phyloP scores from a whole-genome alignment of 1,140 invertebrate genomes.

The Drosophila punjabiensis region DNA sequence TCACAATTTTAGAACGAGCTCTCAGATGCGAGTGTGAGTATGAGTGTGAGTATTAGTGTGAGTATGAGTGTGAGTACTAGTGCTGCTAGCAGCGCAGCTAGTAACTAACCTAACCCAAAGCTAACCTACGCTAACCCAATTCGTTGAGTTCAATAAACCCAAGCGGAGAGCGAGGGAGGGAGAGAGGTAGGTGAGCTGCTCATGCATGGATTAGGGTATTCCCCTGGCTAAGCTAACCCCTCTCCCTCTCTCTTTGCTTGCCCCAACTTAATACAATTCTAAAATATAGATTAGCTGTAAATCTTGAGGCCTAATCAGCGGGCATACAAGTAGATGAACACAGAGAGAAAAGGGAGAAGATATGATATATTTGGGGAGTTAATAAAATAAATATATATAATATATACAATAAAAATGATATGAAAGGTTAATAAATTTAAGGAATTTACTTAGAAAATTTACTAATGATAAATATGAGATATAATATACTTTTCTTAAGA shows the following conservation, averaged over 20 bases:
- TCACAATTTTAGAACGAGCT: slow-evolving; percentile 66
- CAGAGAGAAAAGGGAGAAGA: neutral
- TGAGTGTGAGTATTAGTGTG: neutral
- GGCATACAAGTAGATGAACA: slow-evolving; percentile 19
- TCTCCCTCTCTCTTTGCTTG: neutral
- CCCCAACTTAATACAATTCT: slow-evolving; percentile 32
- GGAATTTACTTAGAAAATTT: too few species aligned
- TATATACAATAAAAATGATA: too few species aligned
- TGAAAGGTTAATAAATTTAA: too few species aligned
- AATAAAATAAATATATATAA: too few species aligned
- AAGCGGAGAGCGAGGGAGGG: slow-evolving; percentile 1
- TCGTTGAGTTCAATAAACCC: slow-evolving; percentile 71
- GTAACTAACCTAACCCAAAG: slow-evolving; percentile 65
- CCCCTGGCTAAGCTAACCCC: neutral
- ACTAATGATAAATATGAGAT: too few species aligned
- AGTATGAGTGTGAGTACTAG: neutral
- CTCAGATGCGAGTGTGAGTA: slow-evolving; percentile 13
- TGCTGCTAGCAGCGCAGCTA: slow-evolving; percentile 12
- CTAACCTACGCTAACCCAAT: slow-evolving; percentile 75
- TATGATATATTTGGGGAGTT: too few species aligned
- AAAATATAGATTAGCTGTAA: slow-evolving; percentile 79
- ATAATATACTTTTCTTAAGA: too few species aligned
- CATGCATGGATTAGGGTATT: slow-evolving; percentile 8
- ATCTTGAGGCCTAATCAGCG: slow-evolving; percentile 68
- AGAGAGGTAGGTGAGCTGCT: too few species aligned